A percentile compares a stretch with the other conserved stretches of the same genome.
phyloP scores from a whole-genome alignment of 2,888 invertebrate species.

The Sympetrum striolatum region DNA sequence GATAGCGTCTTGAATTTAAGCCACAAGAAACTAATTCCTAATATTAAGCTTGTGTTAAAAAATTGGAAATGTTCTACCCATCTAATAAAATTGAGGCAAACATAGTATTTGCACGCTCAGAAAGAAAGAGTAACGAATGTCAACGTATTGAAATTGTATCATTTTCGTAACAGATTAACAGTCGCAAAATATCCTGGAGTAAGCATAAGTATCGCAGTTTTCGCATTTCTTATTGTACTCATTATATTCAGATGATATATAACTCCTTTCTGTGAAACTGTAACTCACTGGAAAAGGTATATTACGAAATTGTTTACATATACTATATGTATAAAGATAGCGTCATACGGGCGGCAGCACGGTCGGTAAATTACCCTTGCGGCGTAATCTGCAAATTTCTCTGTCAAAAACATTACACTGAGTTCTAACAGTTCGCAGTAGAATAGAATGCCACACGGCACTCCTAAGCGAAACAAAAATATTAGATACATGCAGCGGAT shows the following conservation, averaged over 20 bases:
- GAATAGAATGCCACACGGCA: background rate
- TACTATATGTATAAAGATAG: background rate
- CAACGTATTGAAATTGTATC: too few relatives aligned
- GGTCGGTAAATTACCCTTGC: constrained; percentile 29
- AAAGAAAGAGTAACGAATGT: too few relatives aligned
- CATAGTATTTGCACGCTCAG: background rate
- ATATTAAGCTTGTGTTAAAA: background rate
- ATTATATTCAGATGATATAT: background rate
- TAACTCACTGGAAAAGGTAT: background rate
- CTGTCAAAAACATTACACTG: constrained; percentile 10
- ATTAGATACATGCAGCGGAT: background rate
- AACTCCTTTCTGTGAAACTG: background rate
- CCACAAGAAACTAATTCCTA: too few relatives aligned
- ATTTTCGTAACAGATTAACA: too few relatives aligned
- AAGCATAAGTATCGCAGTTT: background rate
- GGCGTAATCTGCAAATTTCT: constrained; percentile 34
- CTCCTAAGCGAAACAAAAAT: background rate
- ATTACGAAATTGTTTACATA: constrained; percentile 13
- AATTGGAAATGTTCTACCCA: background rate
- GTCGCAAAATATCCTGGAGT: background rate
- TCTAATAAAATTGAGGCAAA: background rate
- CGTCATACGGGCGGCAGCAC: constrained; percentile 44
- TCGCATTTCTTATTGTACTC: too few relatives aligned
- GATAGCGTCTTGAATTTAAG: constrained; percentile 6
- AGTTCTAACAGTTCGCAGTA: background rate